These are phyloP conservation scores for Dinomys branickii DNA, from an alignment of 2,113 vertebrate genomes.

Conservation along the genomic window DNA sequence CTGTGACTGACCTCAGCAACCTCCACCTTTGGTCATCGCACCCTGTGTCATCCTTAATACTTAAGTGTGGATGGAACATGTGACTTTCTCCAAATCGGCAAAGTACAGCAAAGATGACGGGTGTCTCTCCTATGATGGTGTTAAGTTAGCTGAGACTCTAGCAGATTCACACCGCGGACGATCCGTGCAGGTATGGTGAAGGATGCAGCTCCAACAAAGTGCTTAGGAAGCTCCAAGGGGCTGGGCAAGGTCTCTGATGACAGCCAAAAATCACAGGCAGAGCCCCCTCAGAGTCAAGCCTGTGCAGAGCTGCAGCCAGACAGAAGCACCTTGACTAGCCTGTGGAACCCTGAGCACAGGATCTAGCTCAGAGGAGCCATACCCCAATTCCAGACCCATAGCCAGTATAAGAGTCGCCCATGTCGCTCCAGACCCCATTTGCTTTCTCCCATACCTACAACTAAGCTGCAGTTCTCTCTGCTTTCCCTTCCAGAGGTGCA, in stretches of 20 bases:
- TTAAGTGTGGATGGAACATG: too few relatives aligned
- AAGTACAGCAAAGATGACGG: background rate
- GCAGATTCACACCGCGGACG: background rate
- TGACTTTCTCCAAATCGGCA: background rate
- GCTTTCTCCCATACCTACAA: background rate
- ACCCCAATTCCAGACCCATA: background rate
- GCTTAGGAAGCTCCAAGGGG: background rate
- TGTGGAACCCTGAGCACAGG: background rate
- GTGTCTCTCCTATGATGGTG: background rate
- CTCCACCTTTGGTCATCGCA: background rate
- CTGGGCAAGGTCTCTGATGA: background rate
- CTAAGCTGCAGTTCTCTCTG: background rate
- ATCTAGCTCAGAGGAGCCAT: background rate
- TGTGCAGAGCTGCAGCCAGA: background rate
- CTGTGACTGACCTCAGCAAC: background rate
- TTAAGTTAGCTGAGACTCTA: background rate
- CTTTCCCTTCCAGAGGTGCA: background rate
- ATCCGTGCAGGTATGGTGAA: background rate
- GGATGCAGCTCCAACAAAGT: background rate
- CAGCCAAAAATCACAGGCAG: background rate
- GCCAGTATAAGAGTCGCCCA: background rate
- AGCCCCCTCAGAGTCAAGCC: background rate
- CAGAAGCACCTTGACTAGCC: background rate
- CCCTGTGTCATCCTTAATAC: background rate
- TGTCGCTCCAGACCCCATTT: rapidly evolving